Evolutionary conservation across 2,888 invertebrate species (phyloP).

Genomic region (Diloba caeruleocephala): DNA sequence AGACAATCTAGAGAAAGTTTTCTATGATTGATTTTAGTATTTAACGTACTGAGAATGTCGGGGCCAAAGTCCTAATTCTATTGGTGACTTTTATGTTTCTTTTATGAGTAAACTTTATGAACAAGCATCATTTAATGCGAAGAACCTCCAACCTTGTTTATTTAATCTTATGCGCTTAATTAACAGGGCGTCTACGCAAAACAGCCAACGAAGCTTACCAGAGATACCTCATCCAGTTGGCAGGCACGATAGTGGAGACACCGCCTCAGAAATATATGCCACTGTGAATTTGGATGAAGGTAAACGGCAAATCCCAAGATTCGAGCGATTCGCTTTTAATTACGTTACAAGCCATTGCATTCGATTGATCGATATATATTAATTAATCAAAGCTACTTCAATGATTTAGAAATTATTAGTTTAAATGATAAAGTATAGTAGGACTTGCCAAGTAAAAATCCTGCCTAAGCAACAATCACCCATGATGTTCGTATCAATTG

Average conservation of each 20-base stretch:
- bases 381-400: constrained; percentile 34
- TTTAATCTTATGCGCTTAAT: constrained; percentile 18
- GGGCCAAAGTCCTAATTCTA: no score
- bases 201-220: constrained; percentile 93
- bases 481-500: constrained; percentile 34
- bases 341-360: constrained; percentile 18
- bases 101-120: no score
- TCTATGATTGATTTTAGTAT: no score
- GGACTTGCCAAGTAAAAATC: constrained; percentile 18
- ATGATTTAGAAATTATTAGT: constrained; percentile 23
- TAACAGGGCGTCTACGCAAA: constrained; percentile 84
- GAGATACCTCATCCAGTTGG: constrained; percentile 93
- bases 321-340: constrained; percentile 9
- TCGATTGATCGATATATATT: constrained; percentile 35
- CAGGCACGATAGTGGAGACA: constrained; percentile 91
- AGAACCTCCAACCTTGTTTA: no score
- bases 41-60: no score
- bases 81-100: no score
- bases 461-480: constrained; percentile 8
- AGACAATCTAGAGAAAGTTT: no score
- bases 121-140: no score
- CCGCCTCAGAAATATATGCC: constrained; percentile 95
- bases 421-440: constrained; percentile 17
- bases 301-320: constrained; percentile 50
- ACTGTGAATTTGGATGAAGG: constrained; percentile 91